These are phyloP conservation scores for Trachelus troglodyta DNA, from an alignment of 2,888 invertebrate genomes.

Conservation along the genomic window DNA sequence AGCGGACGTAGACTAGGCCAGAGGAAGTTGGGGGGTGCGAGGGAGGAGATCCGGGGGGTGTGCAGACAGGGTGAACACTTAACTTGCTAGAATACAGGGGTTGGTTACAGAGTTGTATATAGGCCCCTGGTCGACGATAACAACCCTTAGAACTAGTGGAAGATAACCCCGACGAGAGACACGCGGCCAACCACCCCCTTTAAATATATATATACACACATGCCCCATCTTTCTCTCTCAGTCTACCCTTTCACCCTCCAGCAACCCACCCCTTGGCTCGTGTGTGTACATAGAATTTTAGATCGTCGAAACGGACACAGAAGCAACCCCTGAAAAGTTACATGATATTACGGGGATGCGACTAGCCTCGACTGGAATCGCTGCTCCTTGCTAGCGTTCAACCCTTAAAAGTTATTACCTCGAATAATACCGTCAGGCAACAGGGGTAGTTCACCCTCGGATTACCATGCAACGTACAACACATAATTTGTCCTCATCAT, in stretches of 20 bases:
- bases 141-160: slow-evolving; percentile 30
- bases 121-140: slow-evolving; percentile 33
- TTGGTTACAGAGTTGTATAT: slow-evolving; percentile 16
- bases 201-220: background rate
- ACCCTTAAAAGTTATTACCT: background rate
- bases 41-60: background rate
- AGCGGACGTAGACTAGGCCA: background rate
- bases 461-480: background rate
- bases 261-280: background rate
- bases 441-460: background rate
- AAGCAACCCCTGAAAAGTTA: slow-evolving; percentile 28
- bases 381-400: background rate
- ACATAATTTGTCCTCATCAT: background rate
- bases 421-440: background rate
- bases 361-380: background rate
- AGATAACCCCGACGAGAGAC: slow-evolving; percentile 34
- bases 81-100: background rate
- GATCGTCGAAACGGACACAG: background rate
- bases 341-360: slow-evolving; percentile 13
- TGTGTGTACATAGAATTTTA: background rate
- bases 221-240: background rate
- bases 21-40: background rate
- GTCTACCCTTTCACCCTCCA: background rate
- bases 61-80: background rate
- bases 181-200: background rate